Percentiles rank a stretch among this genome's conserved stretches.
Evolutionary conservation across 2,888 invertebrate species (phyloP).

Genomic region (Junonia oenone): DNA sequence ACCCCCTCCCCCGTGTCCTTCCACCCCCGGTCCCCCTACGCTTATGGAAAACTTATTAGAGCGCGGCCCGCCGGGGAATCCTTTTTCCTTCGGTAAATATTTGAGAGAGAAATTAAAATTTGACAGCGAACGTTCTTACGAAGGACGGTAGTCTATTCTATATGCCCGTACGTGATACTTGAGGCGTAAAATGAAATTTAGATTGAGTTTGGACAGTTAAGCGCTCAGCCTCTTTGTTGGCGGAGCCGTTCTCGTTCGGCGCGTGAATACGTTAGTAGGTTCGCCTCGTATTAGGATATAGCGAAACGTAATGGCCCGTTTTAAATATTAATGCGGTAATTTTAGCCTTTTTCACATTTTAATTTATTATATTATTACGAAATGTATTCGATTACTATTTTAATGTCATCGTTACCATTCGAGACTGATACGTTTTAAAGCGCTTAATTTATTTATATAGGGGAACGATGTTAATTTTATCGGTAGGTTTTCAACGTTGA

Average conservation of each 20-base stretch:
- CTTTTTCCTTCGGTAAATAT: conserved; percentile 80
- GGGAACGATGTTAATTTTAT: background rate
- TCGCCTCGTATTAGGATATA: conserved; percentile 24
- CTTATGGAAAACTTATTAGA: conserved; percentile 81
- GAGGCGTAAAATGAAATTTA: conserved; percentile 78
- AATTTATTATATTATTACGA: conserved; percentile 9
- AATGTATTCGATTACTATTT: conserved; percentile 13
- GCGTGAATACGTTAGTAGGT: conserved; percentile 21
- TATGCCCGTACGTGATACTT: conserved; percentile 73
- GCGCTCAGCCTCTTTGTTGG: conserved; percentile 27
- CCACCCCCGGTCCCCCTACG: conserved; percentile 40
- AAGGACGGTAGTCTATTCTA: conserved; percentile 64
- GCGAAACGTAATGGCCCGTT: conserved; percentile 21
- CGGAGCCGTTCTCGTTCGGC: conserved; percentile 25
- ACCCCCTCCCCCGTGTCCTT: conserved; percentile 33
- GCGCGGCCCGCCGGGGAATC: conserved; percentile 76
- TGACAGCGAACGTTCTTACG: conserved; percentile 74
- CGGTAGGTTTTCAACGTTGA: background rate
- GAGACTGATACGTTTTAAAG: conserved; percentile 1
- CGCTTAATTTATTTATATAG: background rate
- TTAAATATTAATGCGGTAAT: conserved; percentile 27
- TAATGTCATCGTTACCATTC: conserved; percentile 10
- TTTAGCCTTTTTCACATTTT: conserved; percentile 18
- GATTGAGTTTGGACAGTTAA: conserved; percentile 68
- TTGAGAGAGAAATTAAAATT: conserved; percentile 80